Evolutionary conservation across 2,113 vertebrate species (phyloP).

Genomic region (Megalops atlanticus): DNA sequence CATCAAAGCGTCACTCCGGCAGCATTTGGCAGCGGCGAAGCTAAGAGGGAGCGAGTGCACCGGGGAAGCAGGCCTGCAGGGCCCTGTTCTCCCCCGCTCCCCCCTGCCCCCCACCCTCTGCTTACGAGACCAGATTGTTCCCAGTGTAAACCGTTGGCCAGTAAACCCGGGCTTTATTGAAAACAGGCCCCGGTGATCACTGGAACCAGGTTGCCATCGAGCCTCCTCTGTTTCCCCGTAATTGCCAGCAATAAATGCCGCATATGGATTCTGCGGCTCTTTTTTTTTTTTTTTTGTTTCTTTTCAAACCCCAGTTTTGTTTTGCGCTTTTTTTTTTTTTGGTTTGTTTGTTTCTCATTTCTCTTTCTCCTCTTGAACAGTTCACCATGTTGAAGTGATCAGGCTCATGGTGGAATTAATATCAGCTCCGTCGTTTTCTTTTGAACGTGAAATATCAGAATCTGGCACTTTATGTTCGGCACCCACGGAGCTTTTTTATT

Average conservation of each 20-base stretch:
- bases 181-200: background rate
- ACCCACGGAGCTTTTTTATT: background rate
- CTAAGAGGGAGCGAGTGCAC: too few relatives aligned
- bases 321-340: background rate
- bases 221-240: background rate
- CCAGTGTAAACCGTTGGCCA: constrained; percentile 4
- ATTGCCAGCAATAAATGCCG: background rate
- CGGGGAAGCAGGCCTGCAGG: background rate
- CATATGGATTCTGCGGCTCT: background rate
- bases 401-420: too few relatives aligned
- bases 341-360: background rate
- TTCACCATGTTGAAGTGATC: background rate
- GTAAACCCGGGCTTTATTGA: constrained; percentile 4
- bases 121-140: background rate
- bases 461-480: background rate
- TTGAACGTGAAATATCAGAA: background rate
- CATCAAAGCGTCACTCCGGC: constrained; percentile 61
- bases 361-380: background rate
- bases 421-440: too few relatives aligned
- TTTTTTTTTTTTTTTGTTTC: background rate
- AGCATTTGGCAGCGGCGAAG: constrained; percentile 55
- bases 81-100: background rate
- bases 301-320: background rate
- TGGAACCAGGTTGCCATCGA: background rate
- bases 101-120: background rate